A percentile compares a stretch with the other conserved stretches of the same genome.
Conservation (phyloP, 1,140 invertebrate genomes). For the Neodiprion lecontei region DNA sequence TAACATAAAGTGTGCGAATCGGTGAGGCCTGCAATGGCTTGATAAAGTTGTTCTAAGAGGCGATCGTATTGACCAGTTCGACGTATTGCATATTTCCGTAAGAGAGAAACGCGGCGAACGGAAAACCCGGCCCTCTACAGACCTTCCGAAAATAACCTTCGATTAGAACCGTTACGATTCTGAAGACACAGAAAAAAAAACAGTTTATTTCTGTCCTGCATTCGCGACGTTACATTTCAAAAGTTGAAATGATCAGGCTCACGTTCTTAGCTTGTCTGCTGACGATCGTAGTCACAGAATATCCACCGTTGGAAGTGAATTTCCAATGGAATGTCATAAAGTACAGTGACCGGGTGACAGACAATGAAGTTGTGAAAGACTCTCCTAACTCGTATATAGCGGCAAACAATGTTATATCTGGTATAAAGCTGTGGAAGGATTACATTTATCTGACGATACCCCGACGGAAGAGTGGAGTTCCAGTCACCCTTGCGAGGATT, state of each 20-base stretch:
- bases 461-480: constrained; percentile 52
- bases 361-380: constrained; percentile 49
- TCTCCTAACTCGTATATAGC: constrained; percentile 39
- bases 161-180: too few relatives aligned
- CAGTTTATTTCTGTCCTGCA: too few relatives aligned
- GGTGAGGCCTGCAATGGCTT: too few relatives aligned
- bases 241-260: not conserved
- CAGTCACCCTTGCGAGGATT: constrained; percentile 62
- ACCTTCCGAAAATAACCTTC: too few relatives aligned
- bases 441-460: constrained; percentile 56
- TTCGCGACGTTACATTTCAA: too few relatives aligned
- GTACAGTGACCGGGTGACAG: constrained; percentile 54
- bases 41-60: too few relatives aligned
- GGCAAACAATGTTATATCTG: constrained; percentile 52
- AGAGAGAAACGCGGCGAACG: too few relatives aligned
- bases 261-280: not conserved
- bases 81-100: too few relatives aligned
- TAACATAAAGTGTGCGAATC: too few relatives aligned
- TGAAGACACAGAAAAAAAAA: too few relatives aligned
- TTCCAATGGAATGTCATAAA: constrained; percentile 58
- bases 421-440: constrained; percentile 54
- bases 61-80: too few relatives aligned
- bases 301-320: constrained; percentile 53
- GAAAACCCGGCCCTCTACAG: too few relatives aligned
- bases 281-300: constrained; percentile 45